Evolutionary conservation across 2,113 vertebrate species (phyloP).

Genomic region (Notothenia coriiceps): DNA sequence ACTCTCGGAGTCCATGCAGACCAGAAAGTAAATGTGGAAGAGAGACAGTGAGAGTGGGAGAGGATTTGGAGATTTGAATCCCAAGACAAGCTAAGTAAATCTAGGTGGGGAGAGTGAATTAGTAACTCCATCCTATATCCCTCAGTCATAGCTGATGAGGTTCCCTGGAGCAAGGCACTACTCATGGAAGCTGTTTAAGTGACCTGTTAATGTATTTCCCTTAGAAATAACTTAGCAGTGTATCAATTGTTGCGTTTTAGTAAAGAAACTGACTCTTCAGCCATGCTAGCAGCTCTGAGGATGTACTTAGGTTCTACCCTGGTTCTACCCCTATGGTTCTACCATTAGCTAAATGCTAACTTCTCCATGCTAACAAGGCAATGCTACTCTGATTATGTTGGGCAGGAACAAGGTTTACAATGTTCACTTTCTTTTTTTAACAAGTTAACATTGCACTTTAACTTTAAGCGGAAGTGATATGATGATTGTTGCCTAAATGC

Average conservation of each 20-base stretch:
- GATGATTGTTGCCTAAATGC: no score
- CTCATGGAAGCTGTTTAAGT: constrained; percentile 2
- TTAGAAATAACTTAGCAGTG: background rate
- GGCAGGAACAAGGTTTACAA: background rate
- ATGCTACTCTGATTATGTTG: background rate
- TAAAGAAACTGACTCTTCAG: background rate
- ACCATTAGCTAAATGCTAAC: background rate
- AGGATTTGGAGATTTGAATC: constrained; percentile 69
- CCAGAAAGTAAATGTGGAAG: constrained; percentile 75
- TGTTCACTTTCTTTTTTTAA: background rate
- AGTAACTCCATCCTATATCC: constrained; percentile 41
- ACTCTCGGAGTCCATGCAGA: constrained; percentile 66
- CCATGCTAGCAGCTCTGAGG: background rate
- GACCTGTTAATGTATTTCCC: background rate
- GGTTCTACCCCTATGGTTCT: no score
- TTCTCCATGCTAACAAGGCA: background rate
- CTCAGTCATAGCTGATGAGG: constrained; percentile 46
- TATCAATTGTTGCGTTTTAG: background rate
- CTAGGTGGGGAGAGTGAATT: constrained; percentile 59
- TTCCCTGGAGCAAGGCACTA: constrained; percentile 25
- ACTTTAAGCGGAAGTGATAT: no score
- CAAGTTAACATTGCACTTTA: no score
- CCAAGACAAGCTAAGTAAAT: constrained; percentile 60
- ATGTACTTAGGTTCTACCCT: no score
- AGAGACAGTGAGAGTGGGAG: constrained; percentile 35